phyloP scores from a whole-genome alignment of 2,113 vertebrate genomes.

The Monopterus albus region DNA sequence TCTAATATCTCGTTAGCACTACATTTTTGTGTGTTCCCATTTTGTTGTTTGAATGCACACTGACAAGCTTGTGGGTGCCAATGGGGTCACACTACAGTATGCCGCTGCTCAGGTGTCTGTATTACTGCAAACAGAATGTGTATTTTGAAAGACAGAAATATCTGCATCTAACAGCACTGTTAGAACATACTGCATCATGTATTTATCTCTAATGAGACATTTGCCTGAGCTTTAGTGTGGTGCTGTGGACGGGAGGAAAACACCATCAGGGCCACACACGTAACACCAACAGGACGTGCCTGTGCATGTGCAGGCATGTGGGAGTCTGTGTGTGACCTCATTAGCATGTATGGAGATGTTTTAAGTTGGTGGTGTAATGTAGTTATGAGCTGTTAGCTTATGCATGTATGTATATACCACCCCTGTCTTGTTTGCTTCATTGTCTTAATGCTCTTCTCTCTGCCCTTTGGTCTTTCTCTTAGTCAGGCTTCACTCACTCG shows the following conservation, averaged over 20 bases:
- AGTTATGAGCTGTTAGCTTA: not conserved
- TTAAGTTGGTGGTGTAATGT: constrained; percentile 17
- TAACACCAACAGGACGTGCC: not conserved
- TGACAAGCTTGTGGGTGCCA: no score
- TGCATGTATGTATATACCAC: not conserved
- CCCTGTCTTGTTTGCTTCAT: not conserved
- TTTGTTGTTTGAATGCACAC: no score
- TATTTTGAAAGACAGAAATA: no score
- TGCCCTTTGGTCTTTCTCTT: not conserved
- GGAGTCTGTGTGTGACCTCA: not conserved
- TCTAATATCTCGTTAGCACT: no score
- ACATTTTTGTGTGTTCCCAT: no score
- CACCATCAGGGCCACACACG: constrained; percentile 29
- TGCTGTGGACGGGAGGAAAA: constrained; percentile 26
- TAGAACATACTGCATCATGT: constrained; percentile 47
- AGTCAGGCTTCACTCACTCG: not conserved
- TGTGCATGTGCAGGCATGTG: constrained; percentile 1
- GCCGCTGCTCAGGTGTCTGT: no score
- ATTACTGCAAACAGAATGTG: no score
- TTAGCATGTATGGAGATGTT: not conserved
- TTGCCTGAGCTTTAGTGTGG: constrained; percentile 5
- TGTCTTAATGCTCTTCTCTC: not conserved
- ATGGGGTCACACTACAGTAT: no score
- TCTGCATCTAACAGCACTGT: no score
- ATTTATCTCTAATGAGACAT: constrained; percentile 46